Evolutionary conservation across 92 coral and sea anemone genomes (phyloP).

Genomic region (Galaxea fascicularis): DNA sequence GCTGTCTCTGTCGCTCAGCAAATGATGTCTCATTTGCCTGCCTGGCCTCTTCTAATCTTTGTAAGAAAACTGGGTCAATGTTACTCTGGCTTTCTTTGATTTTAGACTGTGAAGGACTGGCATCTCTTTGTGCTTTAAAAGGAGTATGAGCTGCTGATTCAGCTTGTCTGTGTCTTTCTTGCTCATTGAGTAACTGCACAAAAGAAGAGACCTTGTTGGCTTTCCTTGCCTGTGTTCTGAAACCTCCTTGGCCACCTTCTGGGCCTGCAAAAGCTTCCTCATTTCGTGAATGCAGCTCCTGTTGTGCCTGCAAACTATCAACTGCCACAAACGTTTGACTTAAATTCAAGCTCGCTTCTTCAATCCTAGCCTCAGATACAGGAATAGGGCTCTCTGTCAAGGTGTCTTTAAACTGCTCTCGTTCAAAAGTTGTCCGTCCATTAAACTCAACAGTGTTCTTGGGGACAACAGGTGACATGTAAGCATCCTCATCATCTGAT

Average conservation of each 20-base stretch:
- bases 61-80: constrained; percentile 11
- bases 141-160: constrained; percentile 7
- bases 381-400: constrained; percentile 47
- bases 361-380: constrained; percentile 40
- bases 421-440: constrained; percentile 75
- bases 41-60: constrained; percentile 46
- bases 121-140: constrained; percentile 5
- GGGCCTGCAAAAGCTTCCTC: neutral
- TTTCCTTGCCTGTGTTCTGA: constrained; percentile 27
- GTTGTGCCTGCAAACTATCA: constrained; percentile 2
- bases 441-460: constrained; percentile 60
- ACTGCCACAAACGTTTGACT: constrained; percentile 33
- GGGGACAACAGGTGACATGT: constrained; percentile 63
- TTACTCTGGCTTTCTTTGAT: constrained; percentile 6
- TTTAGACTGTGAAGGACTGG: constrained; percentile 10
- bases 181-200: constrained; percentile 42
- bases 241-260: neutral
- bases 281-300: constrained; percentile 6
- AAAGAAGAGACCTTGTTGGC: constrained; percentile 41
- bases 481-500: constrained; percentile 77
- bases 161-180: constrained; percentile 28
- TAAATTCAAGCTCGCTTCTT: constrained; percentile 26
- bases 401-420: constrained; percentile 82
- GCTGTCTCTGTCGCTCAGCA: constrained; percentile 77
- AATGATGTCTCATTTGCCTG: constrained; percentile 59